phyloP scores from a whole-genome alignment of 2,113 vertebrate genomes.

The Protomyctophum bolini region DNA sequence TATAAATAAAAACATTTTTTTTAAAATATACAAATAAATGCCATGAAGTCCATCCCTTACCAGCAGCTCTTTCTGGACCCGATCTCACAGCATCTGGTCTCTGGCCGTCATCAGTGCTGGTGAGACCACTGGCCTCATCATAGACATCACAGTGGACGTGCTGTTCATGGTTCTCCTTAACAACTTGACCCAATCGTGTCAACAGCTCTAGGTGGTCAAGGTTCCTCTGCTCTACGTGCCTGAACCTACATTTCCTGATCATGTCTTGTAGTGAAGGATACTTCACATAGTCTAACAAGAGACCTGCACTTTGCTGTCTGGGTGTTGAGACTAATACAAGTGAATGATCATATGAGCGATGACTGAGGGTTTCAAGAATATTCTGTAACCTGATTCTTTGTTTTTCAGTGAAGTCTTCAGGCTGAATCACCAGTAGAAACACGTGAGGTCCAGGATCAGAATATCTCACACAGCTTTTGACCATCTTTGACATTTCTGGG shows the following conservation, averaged over 20 bases:
- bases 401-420: conserved; percentile 43
- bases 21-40: no score
- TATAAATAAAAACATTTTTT: no score
- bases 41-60: neutral
- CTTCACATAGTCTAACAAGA: neutral
- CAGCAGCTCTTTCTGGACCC: neutral
- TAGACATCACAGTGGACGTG: no score
- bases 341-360: conserved; percentile 12
- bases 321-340: conserved; percentile 24
- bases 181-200: neutral
- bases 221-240: neutral
- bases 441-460: conserved; percentile 56
- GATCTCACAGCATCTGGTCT: neutral
- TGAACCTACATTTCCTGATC: conserved; percentile 8
- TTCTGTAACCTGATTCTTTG: neutral
- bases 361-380: conserved; percentile 28
- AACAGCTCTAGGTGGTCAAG: conserved; percentile 9
- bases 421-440: conserved; percentile 53
- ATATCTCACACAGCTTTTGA: neutral
- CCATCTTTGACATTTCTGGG: conserved; percentile 2
- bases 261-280: neutral
- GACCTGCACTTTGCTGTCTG: neutral
- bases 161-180: neutral
- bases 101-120: neutral
- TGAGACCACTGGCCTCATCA: neutral